Percentiles rank a stretch among this genome's conserved stretches.
phyloP scores from a whole-genome alignment of 2,888 invertebrate species.

The Zygaena filipendulae region DNA sequence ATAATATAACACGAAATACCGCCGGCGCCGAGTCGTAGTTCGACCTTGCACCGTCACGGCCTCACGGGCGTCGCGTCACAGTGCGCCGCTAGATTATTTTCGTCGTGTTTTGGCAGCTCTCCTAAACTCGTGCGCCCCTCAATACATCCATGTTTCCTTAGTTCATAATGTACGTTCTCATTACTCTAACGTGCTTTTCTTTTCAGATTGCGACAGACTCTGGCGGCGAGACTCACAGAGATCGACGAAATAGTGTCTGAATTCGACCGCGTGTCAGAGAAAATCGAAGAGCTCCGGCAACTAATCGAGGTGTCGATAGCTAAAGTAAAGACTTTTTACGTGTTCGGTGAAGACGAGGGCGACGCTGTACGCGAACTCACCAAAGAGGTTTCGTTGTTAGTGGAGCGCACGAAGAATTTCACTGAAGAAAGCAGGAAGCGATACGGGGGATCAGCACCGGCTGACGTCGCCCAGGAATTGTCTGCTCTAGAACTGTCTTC shows the following conservation, averaged over 20 bases:
- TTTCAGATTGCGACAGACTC: conserved; percentile 82
- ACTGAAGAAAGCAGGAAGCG: conserved; percentile 69
- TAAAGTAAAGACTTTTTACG: conserved; percentile 78
- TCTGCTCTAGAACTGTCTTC: conserved; percentile 84
- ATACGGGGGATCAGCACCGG: conserved; percentile 75
- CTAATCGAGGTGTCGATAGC: conserved; percentile 74
- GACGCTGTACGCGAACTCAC: conserved; percentile 69
- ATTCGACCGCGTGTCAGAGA: conserved; percentile 78
- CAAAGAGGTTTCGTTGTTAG: conserved; percentile 66
- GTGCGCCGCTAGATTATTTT: conserved; percentile 58
- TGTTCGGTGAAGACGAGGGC: conserved; percentile 79
- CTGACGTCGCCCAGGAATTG: conserved; percentile 83
- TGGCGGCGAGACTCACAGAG: conserved; percentile 80
- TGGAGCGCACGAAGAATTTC: conserved; percentile 67
- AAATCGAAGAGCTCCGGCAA: conserved; percentile 75
- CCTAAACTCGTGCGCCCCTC: conserved; percentile 31
- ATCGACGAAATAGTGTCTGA: conserved; percentile 79
- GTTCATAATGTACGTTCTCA: conserved; percentile 26
- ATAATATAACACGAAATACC: conserved; percentile 4
- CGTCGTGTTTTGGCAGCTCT: conserved; percentile 58
- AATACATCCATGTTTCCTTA: conserved; percentile 30
- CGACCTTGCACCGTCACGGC: conserved; percentile 61
- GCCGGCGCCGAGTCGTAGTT: too few relatives aligned
- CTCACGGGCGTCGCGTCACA: conserved; percentile 52
- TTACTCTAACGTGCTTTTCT: conserved; percentile 32